Conservation (phyloP, 2,888 invertebrate species). For the Perdita meconis region DNA sequence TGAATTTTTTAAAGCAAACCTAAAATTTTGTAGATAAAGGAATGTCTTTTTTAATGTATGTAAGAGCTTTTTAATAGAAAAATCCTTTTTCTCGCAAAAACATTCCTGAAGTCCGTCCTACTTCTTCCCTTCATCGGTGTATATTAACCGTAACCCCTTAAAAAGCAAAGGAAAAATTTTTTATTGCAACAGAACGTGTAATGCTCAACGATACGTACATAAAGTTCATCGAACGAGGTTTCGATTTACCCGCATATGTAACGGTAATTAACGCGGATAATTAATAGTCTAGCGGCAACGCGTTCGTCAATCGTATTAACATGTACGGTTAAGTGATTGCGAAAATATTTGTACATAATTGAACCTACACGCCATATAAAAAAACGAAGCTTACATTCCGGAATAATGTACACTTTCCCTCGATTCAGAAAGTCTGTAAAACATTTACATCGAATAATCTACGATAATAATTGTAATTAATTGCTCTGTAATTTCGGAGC, state of each 20-base stretch:
- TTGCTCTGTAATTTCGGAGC: not conserved
- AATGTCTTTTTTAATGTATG: no score
- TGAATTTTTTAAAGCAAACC: no score
- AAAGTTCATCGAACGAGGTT: slow-evolving; percentile 40
- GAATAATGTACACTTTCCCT: not conserved
- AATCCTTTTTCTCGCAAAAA: no score
- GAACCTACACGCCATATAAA: not conserved
- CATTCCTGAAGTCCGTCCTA: no score
- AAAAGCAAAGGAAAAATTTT: not conserved
- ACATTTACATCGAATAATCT: not conserved
- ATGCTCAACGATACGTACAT: slow-evolving; percentile 3
- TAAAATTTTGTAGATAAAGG: no score
- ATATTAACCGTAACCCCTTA: no score
- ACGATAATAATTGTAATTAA: not conserved
- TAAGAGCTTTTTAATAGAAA: no score
- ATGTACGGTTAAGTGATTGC: slow-evolving; percentile 18
- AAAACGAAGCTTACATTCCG: slow-evolving; percentile 13
- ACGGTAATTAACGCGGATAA: slow-evolving; percentile 60
- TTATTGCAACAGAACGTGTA: not conserved
- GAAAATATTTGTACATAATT: slow-evolving; percentile 41
- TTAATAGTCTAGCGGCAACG: slow-evolving; percentile 55
- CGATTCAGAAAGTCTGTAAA: not conserved
- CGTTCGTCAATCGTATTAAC: slow-evolving; percentile 31
- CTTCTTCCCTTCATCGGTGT: no score
- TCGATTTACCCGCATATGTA: slow-evolving; percentile 44